A percentile compares a stretch with the other conserved stretches of the same genome.
These are phyloP conservation scores for Nymphalis urticae DNA, from an alignment of 2,888 invertebrate species.

Conservation along the genomic window DNA sequence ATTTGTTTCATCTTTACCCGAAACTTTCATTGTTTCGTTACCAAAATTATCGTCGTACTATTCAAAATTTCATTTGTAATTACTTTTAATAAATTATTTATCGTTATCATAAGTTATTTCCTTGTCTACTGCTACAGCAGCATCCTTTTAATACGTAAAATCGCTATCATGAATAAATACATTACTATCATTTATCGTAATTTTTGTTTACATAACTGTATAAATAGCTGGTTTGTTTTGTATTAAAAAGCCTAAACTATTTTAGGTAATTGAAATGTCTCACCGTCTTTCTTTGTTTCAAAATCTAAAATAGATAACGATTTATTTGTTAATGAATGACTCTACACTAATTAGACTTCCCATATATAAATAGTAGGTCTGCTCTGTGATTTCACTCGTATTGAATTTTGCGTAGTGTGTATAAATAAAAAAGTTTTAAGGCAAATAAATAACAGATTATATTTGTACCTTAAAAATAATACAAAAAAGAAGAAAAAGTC, in stretches of 20 bases:
- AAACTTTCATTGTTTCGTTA: slow-evolving; percentile 19
- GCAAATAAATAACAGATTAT: no score
- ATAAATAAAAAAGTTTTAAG: no score
- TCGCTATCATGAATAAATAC: slow-evolving; percentile 20
- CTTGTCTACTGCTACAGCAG: background rate
- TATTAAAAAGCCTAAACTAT: background rate
- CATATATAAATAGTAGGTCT: no score
- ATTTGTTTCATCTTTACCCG: slow-evolving; percentile 7
- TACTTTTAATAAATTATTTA: slow-evolving; percentile 2
- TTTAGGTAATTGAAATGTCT: background rate
- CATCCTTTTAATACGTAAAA: slow-evolving; percentile 11
- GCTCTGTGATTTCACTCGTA: no score
- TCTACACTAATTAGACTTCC: no score
- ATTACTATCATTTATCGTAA: slow-evolving; percentile 12
- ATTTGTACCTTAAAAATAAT: no score
- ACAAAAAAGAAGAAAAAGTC: no score
- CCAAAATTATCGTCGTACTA: background rate
- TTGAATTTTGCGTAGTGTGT: no score
- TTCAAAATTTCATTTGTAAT: background rate
- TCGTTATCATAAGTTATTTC: slow-evolving; percentile 1
- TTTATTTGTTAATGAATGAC: no score
- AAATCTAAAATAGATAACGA: no score
- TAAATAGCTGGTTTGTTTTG: background rate
- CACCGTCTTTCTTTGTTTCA: no score
- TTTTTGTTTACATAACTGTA: slow-evolving; percentile 9